Evolutionary conservation across 2,888 invertebrate genomes (phyloP).

Genomic region (Acrocera orbiculus): DNA sequence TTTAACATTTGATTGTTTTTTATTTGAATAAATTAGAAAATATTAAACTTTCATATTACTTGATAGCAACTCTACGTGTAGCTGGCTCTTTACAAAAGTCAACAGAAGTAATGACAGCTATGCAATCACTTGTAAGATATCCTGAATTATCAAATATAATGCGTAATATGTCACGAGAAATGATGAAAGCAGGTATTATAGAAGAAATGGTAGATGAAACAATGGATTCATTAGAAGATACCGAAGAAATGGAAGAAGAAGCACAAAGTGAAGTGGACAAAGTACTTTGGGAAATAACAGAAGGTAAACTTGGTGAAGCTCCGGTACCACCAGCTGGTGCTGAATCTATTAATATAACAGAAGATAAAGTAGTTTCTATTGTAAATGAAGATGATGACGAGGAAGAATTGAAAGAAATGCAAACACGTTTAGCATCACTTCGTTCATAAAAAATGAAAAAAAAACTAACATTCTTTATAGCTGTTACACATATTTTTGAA

Average conservation of each 20-base stretch:
- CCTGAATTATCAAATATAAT: constrained; percentile 92
- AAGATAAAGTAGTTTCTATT: constrained; percentile 36
- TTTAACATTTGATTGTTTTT: background rate
- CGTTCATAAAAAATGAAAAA: constrained; percentile 60
- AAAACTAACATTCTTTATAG: no score
- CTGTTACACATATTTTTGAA: no score
- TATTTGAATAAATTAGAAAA: constrained; percentile 4
- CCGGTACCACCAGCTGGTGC: constrained; percentile 59
- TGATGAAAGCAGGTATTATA: constrained; percentile 98
- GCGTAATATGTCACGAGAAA: constrained; percentile 95
- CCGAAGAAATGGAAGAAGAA: constrained; percentile 90
- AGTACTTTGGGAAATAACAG: constrained; percentile 78
- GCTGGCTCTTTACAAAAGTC: constrained; percentile 88
- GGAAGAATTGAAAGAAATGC: constrained; percentile 82
- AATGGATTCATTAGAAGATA: constrained; percentile 80
- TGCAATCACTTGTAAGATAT: constrained; percentile 79
- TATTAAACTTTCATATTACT: constrained; percentile 1
- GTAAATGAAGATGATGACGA: constrained; percentile 43
- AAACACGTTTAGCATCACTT: constrained; percentile 68
- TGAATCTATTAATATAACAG: constrained; percentile 38
- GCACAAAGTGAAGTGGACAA: constrained; percentile 88
- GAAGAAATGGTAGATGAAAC: constrained; percentile 99
- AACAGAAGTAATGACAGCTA: constrained; percentile 96
- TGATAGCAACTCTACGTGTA: constrained; percentile 74
- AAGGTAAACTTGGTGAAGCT: constrained; percentile 81